Evolutionary conservation across 2,888 invertebrate species (phyloP), one percentile per base, ranked within the genome.

Genomic region (Adelphocoris suturalis): DNA sequence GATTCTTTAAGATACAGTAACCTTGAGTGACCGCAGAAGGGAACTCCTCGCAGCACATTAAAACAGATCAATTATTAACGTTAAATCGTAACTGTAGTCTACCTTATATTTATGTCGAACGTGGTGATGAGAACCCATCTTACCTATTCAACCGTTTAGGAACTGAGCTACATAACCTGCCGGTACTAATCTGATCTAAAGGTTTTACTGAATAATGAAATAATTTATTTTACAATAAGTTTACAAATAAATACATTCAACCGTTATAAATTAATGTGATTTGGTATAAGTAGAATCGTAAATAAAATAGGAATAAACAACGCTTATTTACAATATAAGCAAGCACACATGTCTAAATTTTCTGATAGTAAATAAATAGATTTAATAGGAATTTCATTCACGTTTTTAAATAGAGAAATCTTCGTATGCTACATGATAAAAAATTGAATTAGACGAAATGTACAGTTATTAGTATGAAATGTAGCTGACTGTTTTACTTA

Each of bases 191-290:
- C 2, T 37, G 7, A 37, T 37, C 3, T 37, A 37, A 37, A 4
- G 37, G 37, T 37, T 37, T 4, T 37, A 37, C 37, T 52, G 52
- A 52, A 68, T 23, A 23, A 23, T 68, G 23, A 27, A 68, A 68
- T 68, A 12, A 23, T 68, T 68, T 68, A 68, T 68, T 68, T 68
- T 68, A 68, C 68, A 68, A 23, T 61, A 19, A 61, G 9, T 61
- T 61, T 19, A 68, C 13, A 68, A 23, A 68, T 23, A 23, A 23
- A 68, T 68, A 23, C 23, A 68, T 0, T 57, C 57, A n/a, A 57
- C 57, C 19, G n/a, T 52, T 57, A 68, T 68, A 68, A 68, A 27
- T 68, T 68, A 23, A 23, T 68, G 23, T 23, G 23, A 23, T 68
- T 19, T 23, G 16, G 52, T 52, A 13, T 5, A 16, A 68, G 13